A percentile compares a stretch with the other conserved stretches of the same genome.
These are phyloP conservation scores for Sipha flava DNA, from an alignment of 1,140 invertebrate genomes.

Conservation along the genomic window DNA sequence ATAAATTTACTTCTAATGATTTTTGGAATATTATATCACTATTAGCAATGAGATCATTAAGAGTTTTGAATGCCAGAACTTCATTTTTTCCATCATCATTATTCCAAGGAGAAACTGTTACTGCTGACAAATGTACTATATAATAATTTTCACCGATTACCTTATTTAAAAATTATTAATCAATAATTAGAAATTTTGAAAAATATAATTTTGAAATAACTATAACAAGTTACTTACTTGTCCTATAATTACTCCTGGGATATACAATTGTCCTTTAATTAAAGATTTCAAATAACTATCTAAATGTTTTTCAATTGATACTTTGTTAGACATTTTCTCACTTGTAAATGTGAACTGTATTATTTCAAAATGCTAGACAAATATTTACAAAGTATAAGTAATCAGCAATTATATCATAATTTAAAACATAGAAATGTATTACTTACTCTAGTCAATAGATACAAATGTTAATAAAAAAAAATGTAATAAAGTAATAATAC, in stretches of 20 bases:
- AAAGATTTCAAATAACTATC: not conserved
- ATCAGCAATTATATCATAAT: too few relatives aligned
- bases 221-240: not conserved
- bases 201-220: too few relatives aligned
- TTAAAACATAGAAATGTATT: too few relatives aligned
- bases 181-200: too few relatives aligned
- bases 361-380: not conserved
- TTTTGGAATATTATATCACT: slow-evolving; percentile 3
- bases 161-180: not conserved
- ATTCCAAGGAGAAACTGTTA: not conserved
- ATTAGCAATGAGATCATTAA: not conserved
- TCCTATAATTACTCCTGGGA: slow-evolving; percentile 19
- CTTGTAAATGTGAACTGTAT: not conserved
- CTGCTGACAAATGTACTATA: slow-evolving; percentile 1
- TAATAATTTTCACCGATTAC: not conserved
- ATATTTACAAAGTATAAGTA: too few relatives aligned
- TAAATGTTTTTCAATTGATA: slow-evolving; percentile 18
- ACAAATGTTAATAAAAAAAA: too few relatives aligned
- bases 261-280: not conserved
- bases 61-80: not conserved
- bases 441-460: too few relatives aligned
- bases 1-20: not conserved
- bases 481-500: too few relatives aligned
- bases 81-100: not conserved
- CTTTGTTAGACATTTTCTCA: not conserved